Evolutionary conservation across 2,797 vertebrate species (phyloP).

Genomic region (Babyrousa celebensis): DNA sequence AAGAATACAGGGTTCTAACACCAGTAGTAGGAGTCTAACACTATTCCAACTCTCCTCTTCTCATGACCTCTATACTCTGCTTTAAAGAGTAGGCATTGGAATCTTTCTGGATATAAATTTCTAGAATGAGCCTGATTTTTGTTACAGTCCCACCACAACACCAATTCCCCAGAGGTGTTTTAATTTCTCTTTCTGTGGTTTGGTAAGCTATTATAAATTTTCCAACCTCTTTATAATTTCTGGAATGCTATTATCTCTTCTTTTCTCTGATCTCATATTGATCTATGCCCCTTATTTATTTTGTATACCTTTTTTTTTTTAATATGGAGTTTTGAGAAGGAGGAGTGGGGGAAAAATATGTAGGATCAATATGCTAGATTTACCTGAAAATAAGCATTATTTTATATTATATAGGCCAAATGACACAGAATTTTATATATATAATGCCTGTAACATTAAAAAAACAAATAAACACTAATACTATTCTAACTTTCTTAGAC

Average conservation of each 20-base stretch:
- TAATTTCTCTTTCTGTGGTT: not conserved
- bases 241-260: not conserved
- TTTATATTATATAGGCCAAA: constrained; percentile 11
- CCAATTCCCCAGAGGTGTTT: not conserved
- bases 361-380: not conserved
- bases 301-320: not conserved
- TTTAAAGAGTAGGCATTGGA: not conserved
- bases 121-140: not conserved
- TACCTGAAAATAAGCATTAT: not conserved
- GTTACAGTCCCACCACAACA: not conserved
- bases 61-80: not conserved
- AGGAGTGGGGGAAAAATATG: not conserved
- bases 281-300: not conserved
- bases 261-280: not conserved
- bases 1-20: not conserved
- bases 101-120: not conserved
- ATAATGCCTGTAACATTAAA: not conserved
- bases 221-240: not conserved
- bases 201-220: not conserved
- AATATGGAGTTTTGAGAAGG: not conserved
- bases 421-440: not conserved
- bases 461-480: constrained; percentile 42
- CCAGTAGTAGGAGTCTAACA: not conserved
- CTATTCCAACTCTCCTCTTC: not conserved
- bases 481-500: constrained; percentile 26